Conservation (phyloP, 2,113 vertebrate genomes). For the Probosciger aterrimus region DNA sequence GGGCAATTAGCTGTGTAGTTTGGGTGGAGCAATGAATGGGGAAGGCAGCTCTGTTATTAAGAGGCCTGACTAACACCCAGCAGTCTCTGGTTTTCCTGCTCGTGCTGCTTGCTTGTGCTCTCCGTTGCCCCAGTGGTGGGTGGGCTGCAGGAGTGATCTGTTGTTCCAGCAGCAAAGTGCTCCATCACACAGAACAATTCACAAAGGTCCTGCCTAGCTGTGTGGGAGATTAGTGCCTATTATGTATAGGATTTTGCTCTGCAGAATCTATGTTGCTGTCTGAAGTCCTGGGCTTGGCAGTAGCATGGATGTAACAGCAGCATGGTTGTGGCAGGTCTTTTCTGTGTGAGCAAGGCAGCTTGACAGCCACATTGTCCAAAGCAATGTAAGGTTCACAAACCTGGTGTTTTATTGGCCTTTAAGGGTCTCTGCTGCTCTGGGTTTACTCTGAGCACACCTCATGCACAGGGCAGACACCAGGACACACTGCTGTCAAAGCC, state of each 20-base stretch:
- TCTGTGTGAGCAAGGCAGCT: neutral
- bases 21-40: neutral
- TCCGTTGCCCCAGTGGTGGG: neutral
- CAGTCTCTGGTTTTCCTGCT: neutral
- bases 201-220: neutral
- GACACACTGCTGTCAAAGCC: neutral
- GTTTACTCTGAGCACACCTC: neutral
- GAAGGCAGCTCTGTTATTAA: neutral
- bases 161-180: neutral
- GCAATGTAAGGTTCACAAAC: neutral
- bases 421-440: neutral
- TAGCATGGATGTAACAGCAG: neutral
- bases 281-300: neutral
- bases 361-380: neutral
- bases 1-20: neutral
- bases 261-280: neutral
- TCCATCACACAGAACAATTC: neutral
- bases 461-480: neutral
- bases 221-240: neutral
- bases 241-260: neutral
- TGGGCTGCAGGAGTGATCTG: neutral
- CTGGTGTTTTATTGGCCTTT: neutral
- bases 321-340: neutral
- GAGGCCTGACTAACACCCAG: neutral
- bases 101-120: neutral